Evolutionary conservation across 2,113 vertebrate genomes (phyloP).

Genomic region (Athene noctua): DNA sequence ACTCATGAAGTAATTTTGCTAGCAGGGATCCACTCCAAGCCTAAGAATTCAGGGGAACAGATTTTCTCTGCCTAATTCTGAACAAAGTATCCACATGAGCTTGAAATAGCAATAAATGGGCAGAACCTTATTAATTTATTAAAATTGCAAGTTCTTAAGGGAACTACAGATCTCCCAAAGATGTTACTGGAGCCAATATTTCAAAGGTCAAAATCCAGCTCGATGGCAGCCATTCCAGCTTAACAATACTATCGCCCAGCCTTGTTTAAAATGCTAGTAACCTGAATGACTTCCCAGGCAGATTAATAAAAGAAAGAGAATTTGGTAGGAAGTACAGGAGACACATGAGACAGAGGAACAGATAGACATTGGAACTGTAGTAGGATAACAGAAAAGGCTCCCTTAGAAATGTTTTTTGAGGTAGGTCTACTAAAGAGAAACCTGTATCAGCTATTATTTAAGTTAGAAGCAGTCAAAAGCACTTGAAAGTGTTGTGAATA

Average conservation of each 20-base stretch:
- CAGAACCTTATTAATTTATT: background rate
- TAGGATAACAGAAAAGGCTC: background rate
- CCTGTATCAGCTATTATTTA: background rate
- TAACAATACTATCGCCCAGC: background rate
- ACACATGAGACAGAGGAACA: background rate
- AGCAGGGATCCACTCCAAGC: background rate
- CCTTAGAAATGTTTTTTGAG: background rate
- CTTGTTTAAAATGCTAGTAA: background rate
- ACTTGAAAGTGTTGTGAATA: background rate
- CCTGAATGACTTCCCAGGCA: background rate
- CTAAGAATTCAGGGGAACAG: background rate
- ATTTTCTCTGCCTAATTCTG: background rate
- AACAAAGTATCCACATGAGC: background rate
- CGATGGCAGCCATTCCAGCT: background rate
- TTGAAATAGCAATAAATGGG: background rate
- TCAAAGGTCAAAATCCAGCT: slow-evolving; percentile 12
- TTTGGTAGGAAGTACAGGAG: background rate
- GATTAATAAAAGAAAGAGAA: background rate
- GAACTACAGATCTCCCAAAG: background rate
- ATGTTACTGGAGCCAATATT: background rate
- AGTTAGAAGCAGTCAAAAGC: background rate
- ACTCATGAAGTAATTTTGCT: background rate
- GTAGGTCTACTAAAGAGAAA: background rate
- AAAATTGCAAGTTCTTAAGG: background rate
- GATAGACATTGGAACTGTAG: background rate